These are phyloP conservation scores for Mungos mungo DNA, from an alignment of 2,113 vertebrate species.

Conservation along the genomic window DNA sequence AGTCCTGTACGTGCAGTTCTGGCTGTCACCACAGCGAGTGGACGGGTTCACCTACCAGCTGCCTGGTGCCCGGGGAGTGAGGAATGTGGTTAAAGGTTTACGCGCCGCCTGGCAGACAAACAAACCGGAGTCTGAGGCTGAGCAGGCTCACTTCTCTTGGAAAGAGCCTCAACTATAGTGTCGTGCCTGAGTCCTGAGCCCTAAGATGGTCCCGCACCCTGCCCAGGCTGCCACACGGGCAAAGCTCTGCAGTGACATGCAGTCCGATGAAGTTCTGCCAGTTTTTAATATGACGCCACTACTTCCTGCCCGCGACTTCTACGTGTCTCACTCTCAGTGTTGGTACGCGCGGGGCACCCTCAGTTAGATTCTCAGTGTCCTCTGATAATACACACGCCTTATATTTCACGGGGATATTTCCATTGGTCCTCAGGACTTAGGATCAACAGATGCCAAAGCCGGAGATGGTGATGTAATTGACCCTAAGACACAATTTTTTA, in stretches of 20 bases:
- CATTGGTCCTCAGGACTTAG: not conserved
- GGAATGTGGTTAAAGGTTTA: not conserved
- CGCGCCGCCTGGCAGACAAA: not conserved
- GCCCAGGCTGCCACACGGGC: too few relatives aligned
- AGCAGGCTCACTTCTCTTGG: not conserved
- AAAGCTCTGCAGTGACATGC: not conserved
- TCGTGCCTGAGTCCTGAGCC: not conserved
- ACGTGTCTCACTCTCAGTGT: not conserved
- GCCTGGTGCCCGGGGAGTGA: not conserved
- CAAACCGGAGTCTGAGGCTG: too few relatives aligned
- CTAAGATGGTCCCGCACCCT: not conserved
- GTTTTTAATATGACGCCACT: not conserved
- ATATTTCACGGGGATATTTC: not conserved
- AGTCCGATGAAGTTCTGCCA: not conserved
- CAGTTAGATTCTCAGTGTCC: not conserved
- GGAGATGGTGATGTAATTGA: not conserved
- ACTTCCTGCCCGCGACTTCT: not conserved
- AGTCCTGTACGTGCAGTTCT: not conserved
- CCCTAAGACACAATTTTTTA: not conserved
- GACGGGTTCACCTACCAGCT: not conserved
- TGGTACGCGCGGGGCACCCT: not conserved
- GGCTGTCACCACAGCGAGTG: not conserved
- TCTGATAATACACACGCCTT: not conserved
- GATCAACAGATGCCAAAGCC: not conserved
- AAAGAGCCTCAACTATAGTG: not conserved